These are phyloP conservation scores for Aethina tumida DNA, from an alignment of 1,140 invertebrate species.

Conservation along the genomic window DNA sequence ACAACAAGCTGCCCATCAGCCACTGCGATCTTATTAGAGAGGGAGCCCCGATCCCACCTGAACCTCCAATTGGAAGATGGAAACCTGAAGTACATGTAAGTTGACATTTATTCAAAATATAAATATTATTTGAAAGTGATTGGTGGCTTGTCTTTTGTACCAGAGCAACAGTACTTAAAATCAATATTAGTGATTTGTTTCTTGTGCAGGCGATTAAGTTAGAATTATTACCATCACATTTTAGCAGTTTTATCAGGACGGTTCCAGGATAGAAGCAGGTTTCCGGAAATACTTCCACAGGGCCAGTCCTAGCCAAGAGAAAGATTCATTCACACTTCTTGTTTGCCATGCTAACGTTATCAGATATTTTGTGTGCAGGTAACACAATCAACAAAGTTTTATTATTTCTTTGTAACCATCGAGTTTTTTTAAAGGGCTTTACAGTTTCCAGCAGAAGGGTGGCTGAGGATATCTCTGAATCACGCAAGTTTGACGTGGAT, in stretches of 20 bases:
- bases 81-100: slow-evolving; percentile 69
- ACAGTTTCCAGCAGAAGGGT: slow-evolving; percentile 95
- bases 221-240: slow-evolving; percentile 15
- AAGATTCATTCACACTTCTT: slow-evolving; percentile 83
- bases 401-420: slow-evolving; percentile 3
- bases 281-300: slow-evolving; percentile 92
- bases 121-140: neutral
- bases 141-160: no score
- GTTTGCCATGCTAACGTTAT: slow-evolving; percentile 99
- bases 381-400: slow-evolving; percentile 20
- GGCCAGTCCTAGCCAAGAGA: slow-evolving; percentile 66
- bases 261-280: slow-evolving; percentile 93
- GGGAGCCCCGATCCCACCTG: slow-evolving; percentile 88
- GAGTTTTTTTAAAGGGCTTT: slow-evolving; percentile 62
- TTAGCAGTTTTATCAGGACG: slow-evolving; percentile 88
- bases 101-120: slow-evolving; percentile 4
- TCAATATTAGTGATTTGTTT: neutral
- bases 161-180: neutral
- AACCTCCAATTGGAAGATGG: slow-evolving; percentile 82
- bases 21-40: slow-evolving; percentile 76
- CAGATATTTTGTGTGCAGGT: slow-evolving; percentile 94
- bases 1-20: slow-evolving; percentile 44
- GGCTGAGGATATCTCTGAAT: slow-evolving; percentile 84
- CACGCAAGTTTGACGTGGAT: slow-evolving; percentile 93
- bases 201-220: slow-evolving; percentile 4